These are phyloP conservation scores for Tenebrosternarchus preto DNA, from an alignment of 2,113 vertebrate genomes.

Conservation along the genomic window DNA sequence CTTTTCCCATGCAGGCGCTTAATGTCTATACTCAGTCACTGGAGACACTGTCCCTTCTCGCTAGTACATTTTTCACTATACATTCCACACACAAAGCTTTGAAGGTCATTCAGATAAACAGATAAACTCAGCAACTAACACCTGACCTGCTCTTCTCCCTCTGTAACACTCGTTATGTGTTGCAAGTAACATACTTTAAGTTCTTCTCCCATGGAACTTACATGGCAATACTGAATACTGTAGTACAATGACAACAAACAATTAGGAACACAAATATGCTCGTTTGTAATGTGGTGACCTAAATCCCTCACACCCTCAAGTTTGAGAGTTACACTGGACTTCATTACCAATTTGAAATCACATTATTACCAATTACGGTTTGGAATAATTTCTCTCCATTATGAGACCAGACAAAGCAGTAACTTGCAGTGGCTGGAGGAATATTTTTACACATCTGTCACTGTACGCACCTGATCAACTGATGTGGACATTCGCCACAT, in stretches of 20 bases:
- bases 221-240: neutral
- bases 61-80: neutral
- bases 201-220: neutral
- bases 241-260: no score
- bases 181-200: neutral
- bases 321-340: neutral
- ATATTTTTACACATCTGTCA: neutral
- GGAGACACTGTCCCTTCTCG: neutral
- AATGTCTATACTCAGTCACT: neutral
- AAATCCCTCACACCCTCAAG: neutral
- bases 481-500: neutral
- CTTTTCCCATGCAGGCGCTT: conserved; percentile 41
- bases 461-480: neutral
- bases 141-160: neutral
- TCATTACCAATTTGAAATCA: neutral
- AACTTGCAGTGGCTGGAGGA: neutral
- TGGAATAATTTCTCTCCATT: neutral
- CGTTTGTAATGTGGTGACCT: neutral
- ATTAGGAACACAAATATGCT: neutral
- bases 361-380: neutral
- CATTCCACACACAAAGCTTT: neutral
- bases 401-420: neutral
- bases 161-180: neutral
- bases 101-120: neutral
- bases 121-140: neutral